Evolutionary conservation across 2,888 invertebrate species (phyloP).

Genomic region (Erynnis tages): DNA sequence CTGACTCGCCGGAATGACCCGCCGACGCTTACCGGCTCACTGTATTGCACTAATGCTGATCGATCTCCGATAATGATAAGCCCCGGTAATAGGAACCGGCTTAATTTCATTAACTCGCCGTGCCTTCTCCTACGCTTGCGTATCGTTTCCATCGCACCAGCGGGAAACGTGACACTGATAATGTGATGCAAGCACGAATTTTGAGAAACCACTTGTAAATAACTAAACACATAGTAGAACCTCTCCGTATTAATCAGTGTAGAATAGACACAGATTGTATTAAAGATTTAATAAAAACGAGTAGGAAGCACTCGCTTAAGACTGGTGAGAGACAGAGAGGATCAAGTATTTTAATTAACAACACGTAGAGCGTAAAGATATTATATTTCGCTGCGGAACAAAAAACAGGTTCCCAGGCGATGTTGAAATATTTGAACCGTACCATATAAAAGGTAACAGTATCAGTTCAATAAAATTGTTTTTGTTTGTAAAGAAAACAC

Average conservation of each 20-base stretch:
- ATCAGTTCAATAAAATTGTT: conserved; percentile 1
- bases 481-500: background rate
- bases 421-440: conserved; percentile 3
- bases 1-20: conserved; percentile 57
- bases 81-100: conserved; percentile 35
- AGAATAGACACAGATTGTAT: background rate
- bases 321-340: background rate
- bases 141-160: conserved; percentile 1
- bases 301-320: background rate
- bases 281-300: conserved; percentile 7
- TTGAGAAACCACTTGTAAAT: conserved; percentile 7
- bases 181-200: conserved; percentile 3
- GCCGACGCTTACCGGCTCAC: conserved; percentile 37
- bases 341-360: conserved; percentile 8
- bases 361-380: background rate
- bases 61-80: conserved; percentile 58
- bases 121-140: conserved; percentile 1
- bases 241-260: no score
- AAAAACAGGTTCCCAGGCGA: background rate
- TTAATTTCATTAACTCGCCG: conserved; percentile 33
- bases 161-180: conserved; percentile 7
- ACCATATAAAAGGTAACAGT: conserved; percentile 5
- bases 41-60: conserved; percentile 63
- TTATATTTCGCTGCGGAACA: conserved; percentile 5
- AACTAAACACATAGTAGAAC: no score